Base-by-base conservation (phyloP, 2,888 invertebrate species). In the Ceratothoa steindachneri region DNA sequence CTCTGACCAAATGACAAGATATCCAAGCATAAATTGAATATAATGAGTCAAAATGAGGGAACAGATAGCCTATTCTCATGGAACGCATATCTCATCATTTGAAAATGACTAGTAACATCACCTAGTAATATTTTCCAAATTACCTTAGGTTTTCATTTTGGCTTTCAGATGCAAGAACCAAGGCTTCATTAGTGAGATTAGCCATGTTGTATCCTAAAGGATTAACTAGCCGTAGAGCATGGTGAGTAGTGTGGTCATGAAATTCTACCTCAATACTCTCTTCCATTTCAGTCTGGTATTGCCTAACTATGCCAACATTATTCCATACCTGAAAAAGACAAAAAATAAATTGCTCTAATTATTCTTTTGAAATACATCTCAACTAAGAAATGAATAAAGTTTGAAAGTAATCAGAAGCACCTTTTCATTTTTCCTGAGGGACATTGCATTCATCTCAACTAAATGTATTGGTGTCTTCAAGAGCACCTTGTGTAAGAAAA, bases 181-280 rank as follows among this genome's bases (percentile, higher is more conserved):
- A 85, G 7, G 92, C 93, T 75, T 91, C 88, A 0, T 88, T 86
- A 5, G 95, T 94, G 71, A 99, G 85, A 75, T 93, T 91, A 9
- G 93, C 97, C 89, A 98, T 89, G 0, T 90, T 90, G 85, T 96
- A 95, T 80, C 90, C 90, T 53, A 90, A 86, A 82, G 90, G 90
- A 86, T 99, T 98, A 82, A 90, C 90, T 80, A 98, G 87, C 83
- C 95, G 93, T 83, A 98, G 89, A 27, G 93, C 90, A 83, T 95
- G 95, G 83, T 98, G 96, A 12, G 93, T 86, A 68, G 90, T 89
- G 0, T 91, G 88, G 85, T 99, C 96, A 82, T 97, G 97, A 84
- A 98, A 99, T 84, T 97, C 96, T 0, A 97, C 92, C 83, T 97
- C 96, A 70, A 98, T 93, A 0, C 90, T 90, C 71, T 91, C 92